Evolutionary conservation across 2,797 vertebrate species (phyloP).

Genomic region (Lerista edwardsae): DNA sequence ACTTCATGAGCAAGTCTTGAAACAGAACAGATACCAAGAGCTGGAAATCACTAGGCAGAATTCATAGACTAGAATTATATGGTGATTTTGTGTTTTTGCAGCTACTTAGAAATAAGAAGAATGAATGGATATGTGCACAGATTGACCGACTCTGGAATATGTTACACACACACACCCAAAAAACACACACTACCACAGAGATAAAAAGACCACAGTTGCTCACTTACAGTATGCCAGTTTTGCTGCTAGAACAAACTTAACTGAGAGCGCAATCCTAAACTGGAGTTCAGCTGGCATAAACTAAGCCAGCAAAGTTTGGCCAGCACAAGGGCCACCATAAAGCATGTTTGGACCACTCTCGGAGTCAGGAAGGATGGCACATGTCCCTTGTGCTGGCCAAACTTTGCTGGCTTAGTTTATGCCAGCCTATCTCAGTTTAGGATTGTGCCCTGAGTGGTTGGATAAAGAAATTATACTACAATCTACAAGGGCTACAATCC

Average conservation of each 20-base stretch:
- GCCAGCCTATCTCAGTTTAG: no score
- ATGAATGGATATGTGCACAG: neutral
- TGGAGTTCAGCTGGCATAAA: no score
- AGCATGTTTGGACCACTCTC: no score
- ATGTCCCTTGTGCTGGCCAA: no score
- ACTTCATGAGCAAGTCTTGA: neutral
- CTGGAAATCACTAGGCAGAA: neutral
- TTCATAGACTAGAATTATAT: neutral
- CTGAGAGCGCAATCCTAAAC: no score
- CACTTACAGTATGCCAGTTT: neutral
- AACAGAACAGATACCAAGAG: fast-evolving
- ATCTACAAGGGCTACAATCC: no score
- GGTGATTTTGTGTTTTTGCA: neutral
- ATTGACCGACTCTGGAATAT: neutral
- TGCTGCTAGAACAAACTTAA: neutral
- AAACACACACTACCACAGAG: neutral
- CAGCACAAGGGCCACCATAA: no score
- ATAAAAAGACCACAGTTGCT: neutral
- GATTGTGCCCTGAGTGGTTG: neutral
- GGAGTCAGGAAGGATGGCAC: no score
- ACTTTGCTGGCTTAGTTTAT: no score
- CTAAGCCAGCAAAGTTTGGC: no score
- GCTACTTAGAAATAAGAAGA: neutral
- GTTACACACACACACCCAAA: no score
- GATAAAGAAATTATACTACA: neutral